Percentiles rank a stretch among this genome's conserved stretches.
Evolutionary conservation across 2,888 invertebrate species (phyloP).

Genomic region (Erynnis tages): DNA sequence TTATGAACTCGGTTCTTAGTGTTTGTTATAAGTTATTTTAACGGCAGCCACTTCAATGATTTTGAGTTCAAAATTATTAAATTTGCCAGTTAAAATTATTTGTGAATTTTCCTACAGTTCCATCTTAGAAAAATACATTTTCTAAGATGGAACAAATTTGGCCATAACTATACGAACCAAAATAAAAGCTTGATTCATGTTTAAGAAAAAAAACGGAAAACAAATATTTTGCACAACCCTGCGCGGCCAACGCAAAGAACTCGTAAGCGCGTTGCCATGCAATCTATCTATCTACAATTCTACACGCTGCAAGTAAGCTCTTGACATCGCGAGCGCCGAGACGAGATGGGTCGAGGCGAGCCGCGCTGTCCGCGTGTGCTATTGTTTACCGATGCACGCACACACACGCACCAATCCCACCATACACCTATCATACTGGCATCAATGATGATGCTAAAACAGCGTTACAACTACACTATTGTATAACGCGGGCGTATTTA

Average conservation of each 20-base stretch:
- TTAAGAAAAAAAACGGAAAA: background rate
- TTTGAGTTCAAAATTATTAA: too few relatives aligned
- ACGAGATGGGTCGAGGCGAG: slow-evolving; percentile 35
- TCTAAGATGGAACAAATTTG: too few relatives aligned
- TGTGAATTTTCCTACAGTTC: too few relatives aligned
- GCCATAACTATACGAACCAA: too few relatives aligned
- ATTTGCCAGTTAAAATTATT: too few relatives aligned
- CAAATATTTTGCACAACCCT: slow-evolving; percentile 11
- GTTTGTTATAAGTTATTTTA: too few relatives aligned
- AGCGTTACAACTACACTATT: slow-evolving; percentile 18
- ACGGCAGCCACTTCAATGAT: too few relatives aligned
- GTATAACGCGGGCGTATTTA: slow-evolving; percentile 16
- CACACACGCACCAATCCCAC: slow-evolving; percentile 5
- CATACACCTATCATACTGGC: slow-evolving; percentile 16
- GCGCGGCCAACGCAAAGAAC: slow-evolving; percentile 20
- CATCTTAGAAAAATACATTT: too few relatives aligned
- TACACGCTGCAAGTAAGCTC: slow-evolving; percentile 36
- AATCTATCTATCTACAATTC: slow-evolving; percentile 35
- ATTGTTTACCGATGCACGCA: slow-evolving; percentile 34
- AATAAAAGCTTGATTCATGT: too few relatives aligned
- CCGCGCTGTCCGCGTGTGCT: slow-evolving; percentile 26
- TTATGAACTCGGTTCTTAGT: too few relatives aligned
- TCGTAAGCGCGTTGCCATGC: slow-evolving; percentile 22
- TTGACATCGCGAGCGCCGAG: slow-evolving; percentile 31
- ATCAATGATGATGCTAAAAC: slow-evolving; percentile 18